Evolutionary conservation across 2,113 vertebrate genomes (phyloP).

Genomic region (Aegotheles bennettii): DNA sequence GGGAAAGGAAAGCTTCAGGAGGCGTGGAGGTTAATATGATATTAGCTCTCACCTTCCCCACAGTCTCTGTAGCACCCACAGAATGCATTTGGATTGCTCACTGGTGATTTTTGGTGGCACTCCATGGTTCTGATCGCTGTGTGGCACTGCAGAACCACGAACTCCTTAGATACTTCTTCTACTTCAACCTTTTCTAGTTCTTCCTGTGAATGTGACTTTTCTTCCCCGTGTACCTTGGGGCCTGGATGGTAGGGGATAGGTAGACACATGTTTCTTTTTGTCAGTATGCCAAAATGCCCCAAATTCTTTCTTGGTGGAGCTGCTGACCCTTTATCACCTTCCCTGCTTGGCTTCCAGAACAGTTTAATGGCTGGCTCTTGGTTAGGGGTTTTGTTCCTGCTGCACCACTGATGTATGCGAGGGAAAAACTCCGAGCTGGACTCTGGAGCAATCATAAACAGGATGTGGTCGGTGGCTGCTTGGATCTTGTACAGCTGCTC

Average conservation of each 20-base stretch:
- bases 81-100: not conserved
- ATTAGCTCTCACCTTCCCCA: not conserved
- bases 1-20: not conserved
- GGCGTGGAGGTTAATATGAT: accelerated
- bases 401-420: not conserved
- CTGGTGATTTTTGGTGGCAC: not conserved
- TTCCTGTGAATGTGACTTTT: not conserved
- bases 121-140: accelerated
- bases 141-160: not conserved
- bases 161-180: not conserved
- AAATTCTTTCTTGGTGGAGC: not conserved
- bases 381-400: not conserved
- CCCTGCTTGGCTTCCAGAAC: not conserved
- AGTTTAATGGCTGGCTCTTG: not conserved
- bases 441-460: not conserved
- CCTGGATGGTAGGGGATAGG: not conserved
- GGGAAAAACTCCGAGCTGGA: not conserved
- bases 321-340: not conserved
- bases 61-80: not conserved
- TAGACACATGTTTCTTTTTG: not conserved
- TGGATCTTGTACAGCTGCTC: not conserved
- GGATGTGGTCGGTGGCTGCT: slow-evolving; percentile 18
- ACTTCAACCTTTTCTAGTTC: accelerated
- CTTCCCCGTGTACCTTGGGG: accelerated
- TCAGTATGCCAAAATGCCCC: not conserved